Percentiles rank a stretch among this genome's conserved stretches.
Evolutionary conservation across 2,113 vertebrate species (phyloP).

Genomic region (Eudorcas thomsonii): DNA sequence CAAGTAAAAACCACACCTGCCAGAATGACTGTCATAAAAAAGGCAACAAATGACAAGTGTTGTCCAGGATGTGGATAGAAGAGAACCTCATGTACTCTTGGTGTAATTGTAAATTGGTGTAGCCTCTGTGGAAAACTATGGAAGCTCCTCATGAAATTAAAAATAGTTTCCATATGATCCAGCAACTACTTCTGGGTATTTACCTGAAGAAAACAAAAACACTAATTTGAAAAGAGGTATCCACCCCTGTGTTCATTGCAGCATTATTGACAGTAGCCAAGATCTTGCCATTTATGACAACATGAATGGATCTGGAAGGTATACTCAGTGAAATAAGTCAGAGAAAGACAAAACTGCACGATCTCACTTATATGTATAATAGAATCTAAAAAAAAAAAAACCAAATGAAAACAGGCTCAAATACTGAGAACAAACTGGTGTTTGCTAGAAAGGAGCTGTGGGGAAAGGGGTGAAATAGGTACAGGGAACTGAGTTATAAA

Average conservation of each 20-base stretch:
- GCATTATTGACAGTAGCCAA: background rate
- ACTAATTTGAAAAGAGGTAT: background rate
- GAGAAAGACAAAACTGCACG: background rate
- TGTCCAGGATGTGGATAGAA: background rate
- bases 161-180: background rate
- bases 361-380: background rate
- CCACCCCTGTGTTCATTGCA: background rate
- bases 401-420: background rate
- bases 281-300: background rate
- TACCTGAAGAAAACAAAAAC: background rate
- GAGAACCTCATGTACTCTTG: background rate
- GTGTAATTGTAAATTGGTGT: background rate
- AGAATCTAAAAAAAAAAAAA: background rate
- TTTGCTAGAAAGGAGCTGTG: background rate
- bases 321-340: background rate
- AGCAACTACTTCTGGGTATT: background rate
- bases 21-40: background rate
- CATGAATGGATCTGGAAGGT: background rate
- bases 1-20: background rate
- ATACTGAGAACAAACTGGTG: background rate
- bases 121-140: background rate
- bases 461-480: background rate
- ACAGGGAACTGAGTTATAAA: background rate
- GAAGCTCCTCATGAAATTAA: background rate
- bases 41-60: background rate